Evolutionary conservation across 2,888 invertebrate species (phyloP), one percentile per base, ranked within the genome.

Genomic region (Nemotelus nigrinus): DNA sequence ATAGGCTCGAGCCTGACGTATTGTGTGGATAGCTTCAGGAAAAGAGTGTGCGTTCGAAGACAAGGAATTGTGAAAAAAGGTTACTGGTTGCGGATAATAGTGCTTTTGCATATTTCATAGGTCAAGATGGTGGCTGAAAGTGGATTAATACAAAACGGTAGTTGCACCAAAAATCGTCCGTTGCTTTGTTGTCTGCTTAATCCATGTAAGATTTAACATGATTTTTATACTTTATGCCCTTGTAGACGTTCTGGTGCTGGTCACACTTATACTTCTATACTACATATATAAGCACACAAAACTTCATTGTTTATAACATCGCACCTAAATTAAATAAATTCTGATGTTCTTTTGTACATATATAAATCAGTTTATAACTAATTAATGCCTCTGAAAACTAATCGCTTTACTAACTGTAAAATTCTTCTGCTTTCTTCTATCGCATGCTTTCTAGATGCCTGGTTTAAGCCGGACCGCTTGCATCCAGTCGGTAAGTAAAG

Each of bases 381-480:
- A n/a, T 55, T 57, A 47, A 74, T 63, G 50, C 44, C 72, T 72
- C 3, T 78, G 8, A 43, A 43, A 60, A 74, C 74, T 74, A 74
- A 74, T 63, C 60, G 63, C 74, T 70, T 25, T 58, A 72, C 72
- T 72, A 72, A 72, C 74, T 71, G 77, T 2, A 63, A 39, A 8
- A 41, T 80, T 68, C 74, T 55, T 74, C 53, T 50, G 53, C 55
- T 76, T 77, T 72, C 79, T 79, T 81, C 63, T 79, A 88, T 90
- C 89, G 77, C 64, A 48, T 53, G 45, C 89, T 89, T 93, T 95
- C 85, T 94, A 96, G 96, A 94, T 92, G 93, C 95, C 90, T 96
- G 95, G 96, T 95, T 95, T 91, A 94, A 94, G 88, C 95, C 95
- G 86, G 94, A 94, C 89, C 93, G 94, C 89, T 93, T 96, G 89